Conservation (phyloP, 2,797 vertebrate genomes). For the Silurus aristotelis region DNA sequence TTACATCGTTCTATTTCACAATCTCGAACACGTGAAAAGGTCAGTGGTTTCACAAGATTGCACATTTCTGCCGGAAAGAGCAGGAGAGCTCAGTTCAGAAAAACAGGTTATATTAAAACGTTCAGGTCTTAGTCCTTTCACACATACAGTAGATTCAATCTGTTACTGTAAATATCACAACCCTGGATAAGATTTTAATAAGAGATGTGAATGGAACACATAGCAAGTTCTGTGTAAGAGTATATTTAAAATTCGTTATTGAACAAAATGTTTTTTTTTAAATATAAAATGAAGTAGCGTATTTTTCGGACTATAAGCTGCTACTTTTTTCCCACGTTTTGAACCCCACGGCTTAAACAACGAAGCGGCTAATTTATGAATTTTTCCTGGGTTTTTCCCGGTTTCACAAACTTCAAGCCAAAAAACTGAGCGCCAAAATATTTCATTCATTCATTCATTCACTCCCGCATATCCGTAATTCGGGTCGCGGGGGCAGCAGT, state of each 20-base stretch:
- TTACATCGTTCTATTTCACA: neutral
- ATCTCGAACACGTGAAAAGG: constrained; percentile 6
- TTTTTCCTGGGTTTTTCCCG: too few species aligned
- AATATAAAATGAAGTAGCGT: too few species aligned
- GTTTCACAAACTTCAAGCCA: too few species aligned
- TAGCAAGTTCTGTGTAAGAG: neutral
- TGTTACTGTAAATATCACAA: neutral
- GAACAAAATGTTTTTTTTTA: too few species aligned
- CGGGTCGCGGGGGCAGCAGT: too few species aligned
- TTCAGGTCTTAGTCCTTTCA: constrained; percentile 27
- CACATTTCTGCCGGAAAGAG: neutral
- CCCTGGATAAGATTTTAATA: neutral
- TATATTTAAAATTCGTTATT: neutral
- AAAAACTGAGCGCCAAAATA: too few species aligned
- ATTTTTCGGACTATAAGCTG: too few species aligned
- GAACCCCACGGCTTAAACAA: too few species aligned
- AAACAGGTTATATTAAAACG: constrained; percentile 13
- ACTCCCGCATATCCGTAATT: too few species aligned
- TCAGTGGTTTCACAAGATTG: constrained; percentile 1
- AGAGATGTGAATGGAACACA: neutral
- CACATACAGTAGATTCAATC: neutral
- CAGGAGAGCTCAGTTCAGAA: neutral
- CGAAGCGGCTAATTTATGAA: too few species aligned
- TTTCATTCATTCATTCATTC: too few species aligned
- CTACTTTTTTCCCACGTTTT: too few species aligned